These are phyloP conservation scores for Lasioglossum figueresi DNA, from an alignment of 2,888 invertebrate species.

Conservation along the genomic window DNA sequence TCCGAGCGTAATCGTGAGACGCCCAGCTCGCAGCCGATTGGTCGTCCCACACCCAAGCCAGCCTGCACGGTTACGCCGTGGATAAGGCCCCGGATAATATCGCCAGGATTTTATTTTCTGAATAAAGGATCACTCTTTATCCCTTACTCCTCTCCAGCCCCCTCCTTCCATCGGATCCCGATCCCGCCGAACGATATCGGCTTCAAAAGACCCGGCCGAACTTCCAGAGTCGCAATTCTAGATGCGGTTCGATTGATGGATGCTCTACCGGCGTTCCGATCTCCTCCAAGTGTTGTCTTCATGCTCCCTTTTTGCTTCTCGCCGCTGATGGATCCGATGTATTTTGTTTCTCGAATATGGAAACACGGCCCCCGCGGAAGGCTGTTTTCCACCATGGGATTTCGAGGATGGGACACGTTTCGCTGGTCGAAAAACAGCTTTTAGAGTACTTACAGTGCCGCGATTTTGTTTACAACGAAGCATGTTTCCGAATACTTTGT, in stretches of 20 bases:
- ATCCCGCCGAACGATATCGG: constrained; percentile 46
- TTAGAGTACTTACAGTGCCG: not conserved
- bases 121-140: constrained; percentile 71
- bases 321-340: not conserved
- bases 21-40: constrained; percentile 64
- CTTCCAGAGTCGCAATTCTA: not conserved
- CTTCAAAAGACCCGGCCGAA: constrained; percentile 16
- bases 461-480: not conserved
- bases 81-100: constrained; percentile 69
- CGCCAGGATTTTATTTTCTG: constrained; percentile 70
- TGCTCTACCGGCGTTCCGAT: constrained; percentile 3
- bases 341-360: not conserved
- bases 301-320: not conserved
- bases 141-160: constrained; percentile 44
- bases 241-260: not conserved
- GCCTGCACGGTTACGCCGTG: constrained; percentile 36
- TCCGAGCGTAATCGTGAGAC: constrained; percentile 42
- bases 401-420: not conserved
- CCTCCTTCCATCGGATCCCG: not conserved
- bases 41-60: constrained; percentile 23
- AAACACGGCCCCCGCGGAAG: not conserved
- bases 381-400: not conserved
- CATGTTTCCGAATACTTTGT: not conserved
- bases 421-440: not conserved
- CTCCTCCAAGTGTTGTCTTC: constrained; percentile 4